Conservation (phyloP, 2,888 invertebrate species). For the Acronicta alni region DNA sequence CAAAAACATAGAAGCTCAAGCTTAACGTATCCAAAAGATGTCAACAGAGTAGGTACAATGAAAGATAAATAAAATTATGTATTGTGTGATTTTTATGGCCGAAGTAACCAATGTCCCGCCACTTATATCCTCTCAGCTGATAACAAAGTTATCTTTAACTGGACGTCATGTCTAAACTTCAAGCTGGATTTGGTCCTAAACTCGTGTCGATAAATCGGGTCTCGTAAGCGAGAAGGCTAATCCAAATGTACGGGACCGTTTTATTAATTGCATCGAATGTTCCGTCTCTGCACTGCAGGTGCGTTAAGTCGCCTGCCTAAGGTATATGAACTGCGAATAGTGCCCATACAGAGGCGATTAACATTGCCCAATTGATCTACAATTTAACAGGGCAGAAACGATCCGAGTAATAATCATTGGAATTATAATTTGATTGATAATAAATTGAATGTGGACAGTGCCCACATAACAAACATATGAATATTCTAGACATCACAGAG, state of each 20-base stretch:
- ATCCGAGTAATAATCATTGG: too few species aligned
- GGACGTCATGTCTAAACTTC: slow-evolving; percentile 39
- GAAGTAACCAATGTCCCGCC: too few species aligned
- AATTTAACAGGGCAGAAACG: too few species aligned
- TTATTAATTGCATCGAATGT: slow-evolving; percentile 66
- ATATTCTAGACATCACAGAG: too few species aligned
- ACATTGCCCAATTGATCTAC: not conserved
- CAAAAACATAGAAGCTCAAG: too few species aligned
- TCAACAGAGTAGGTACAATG: too few species aligned
- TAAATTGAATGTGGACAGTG: too few species aligned
- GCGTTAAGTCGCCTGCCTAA: slow-evolving; percentile 9
- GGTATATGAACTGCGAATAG: slow-evolving; percentile 1
- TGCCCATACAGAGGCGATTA: not conserved
- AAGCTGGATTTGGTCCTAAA: slow-evolving; percentile 48
- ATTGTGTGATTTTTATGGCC: too few species aligned
- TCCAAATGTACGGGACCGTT: slow-evolving; percentile 57
- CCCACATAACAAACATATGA: too few species aligned
- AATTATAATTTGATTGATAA: too few species aligned
- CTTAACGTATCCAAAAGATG: too few species aligned
- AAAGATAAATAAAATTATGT: too few species aligned
- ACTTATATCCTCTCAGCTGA: not conserved
- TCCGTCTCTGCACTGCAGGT: slow-evolving; percentile 43
- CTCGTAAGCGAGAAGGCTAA: slow-evolving; percentile 62
- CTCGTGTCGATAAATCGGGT: slow-evolving; percentile 66
- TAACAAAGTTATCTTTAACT: slow-evolving; percentile 18